Conservation (phyloP, 2,888 invertebrate genomes). For the Philereme vetulata region DNA sequence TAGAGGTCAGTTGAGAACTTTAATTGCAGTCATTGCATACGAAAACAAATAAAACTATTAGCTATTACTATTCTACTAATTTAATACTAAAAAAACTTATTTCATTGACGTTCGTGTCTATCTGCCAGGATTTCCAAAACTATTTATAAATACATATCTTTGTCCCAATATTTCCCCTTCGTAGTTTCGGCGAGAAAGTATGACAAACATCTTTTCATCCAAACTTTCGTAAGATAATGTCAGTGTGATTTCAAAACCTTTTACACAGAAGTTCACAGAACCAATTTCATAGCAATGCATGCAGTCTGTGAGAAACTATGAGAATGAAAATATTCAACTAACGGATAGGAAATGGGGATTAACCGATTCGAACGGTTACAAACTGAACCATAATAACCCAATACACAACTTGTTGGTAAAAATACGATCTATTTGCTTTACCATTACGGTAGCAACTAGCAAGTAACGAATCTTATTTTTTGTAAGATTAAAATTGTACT, state of each 20-base stretch:
- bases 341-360: background rate
- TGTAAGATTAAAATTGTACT: constrained; percentile 51
- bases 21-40: too few species aligned
- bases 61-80: too few species aligned
- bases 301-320: background rate
- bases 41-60: too few species aligned
- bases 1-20: background rate
- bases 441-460: constrained; percentile 43
- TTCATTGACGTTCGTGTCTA: too few species aligned
- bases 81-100: too few species aligned
- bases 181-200: too few species aligned
- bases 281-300: constrained; percentile 1
- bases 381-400: background rate
- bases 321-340: background rate
- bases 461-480: constrained; percentile 49
- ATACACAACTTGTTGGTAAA: background rate
- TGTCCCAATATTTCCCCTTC: too few species aligned
- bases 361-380: background rate
- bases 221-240: too few species aligned
- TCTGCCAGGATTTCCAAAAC: too few species aligned
- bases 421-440: constrained; percentile 36
- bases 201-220: too few species aligned
- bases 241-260: background rate
- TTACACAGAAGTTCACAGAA: background rate
- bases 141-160: too few species aligned